Evolutionary conservation across 2,888 invertebrate genomes (phyloP).

Genomic region (Drosophila robusta): DNA sequence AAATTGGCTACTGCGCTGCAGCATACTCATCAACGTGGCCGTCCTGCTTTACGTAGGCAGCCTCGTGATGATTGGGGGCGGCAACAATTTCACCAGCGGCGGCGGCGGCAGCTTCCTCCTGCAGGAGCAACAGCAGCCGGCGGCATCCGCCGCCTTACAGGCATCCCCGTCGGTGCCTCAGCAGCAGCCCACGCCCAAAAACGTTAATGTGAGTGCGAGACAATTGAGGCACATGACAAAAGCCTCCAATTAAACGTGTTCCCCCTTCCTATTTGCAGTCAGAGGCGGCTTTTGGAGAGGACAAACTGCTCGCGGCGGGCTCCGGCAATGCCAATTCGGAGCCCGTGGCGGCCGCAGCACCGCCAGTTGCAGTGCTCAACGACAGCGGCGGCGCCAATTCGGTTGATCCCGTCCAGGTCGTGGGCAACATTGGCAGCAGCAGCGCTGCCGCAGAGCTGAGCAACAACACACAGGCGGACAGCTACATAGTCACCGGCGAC

Average conservation of each 20-base stretch:
- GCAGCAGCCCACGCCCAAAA: constrained; percentile 67
- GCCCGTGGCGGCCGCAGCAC: constrained; percentile 42
- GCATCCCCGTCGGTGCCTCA: constrained; percentile 49
- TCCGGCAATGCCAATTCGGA: constrained; percentile 46
- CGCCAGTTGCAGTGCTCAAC: constrained; percentile 38
- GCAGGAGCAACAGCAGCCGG: constrained; percentile 81
- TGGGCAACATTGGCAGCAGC: constrained; percentile 73
- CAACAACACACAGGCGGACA: constrained; percentile 82
- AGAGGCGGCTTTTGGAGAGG: constrained; percentile 57
- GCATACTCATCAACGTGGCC: constrained; percentile 90
- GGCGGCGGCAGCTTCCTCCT: constrained; percentile 82
- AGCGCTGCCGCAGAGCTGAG: constrained; percentile 63
- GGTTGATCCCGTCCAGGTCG: constrained; percentile 57
- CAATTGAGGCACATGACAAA: background rate
- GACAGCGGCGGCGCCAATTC: constrained; percentile 52
- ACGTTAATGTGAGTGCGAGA: constrained; percentile 53
- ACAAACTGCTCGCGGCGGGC: constrained; percentile 60
- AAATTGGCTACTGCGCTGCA: constrained; percentile 90
- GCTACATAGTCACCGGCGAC: constrained; percentile 82
- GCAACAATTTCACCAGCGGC: constrained; percentile 82
- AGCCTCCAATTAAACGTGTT: background rate
- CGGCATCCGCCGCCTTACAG: constrained; percentile 48
- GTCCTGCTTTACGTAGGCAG: constrained; percentile 90
- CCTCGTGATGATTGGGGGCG: constrained; percentile 86
- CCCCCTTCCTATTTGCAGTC: constrained; percentile 33